Evolutionary conservation across 2,888 invertebrate genomes (phyloP), one percentile per base, ranked within the genome.

Genomic region (Campopleginae sp.): DNA sequence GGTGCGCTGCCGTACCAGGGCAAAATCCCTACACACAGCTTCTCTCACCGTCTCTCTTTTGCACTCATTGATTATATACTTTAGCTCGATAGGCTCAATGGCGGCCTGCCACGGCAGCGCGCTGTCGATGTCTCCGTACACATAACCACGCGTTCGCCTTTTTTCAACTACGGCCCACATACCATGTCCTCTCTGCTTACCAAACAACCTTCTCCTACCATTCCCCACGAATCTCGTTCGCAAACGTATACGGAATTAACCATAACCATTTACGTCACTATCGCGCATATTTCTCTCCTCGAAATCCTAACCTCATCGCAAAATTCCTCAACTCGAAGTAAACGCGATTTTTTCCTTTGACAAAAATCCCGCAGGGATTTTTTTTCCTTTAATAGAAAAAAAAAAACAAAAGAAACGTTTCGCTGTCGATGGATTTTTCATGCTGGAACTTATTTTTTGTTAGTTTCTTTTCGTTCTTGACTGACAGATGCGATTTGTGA

Each of bases 21-120:
- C 76, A 23, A 78, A 79, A 78, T 51, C 66, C 82, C 66, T 72
- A n/a, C 68, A 70, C 48, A 19, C 48, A 33, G 54, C 46, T n/a
- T 38, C 61, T 23, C 71, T 72, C 80, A 65, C 27, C 27, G 77
- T 68, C 48, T 71, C 71, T 79, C 66, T 65, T 74, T 66, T 77
- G 78, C 65, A 78, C 65, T 81, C 83, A 87, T 87, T 83, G 85
- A 85, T 85, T 87, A 85, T 87, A 85, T 85, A 79, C 80, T 81
- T 79, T 70, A 54, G 78, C 78, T 82, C 74, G 58, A 27, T 27
- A 23, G 54, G 2, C 54, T 54, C 19, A 42, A 66, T 66, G 77
- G 77, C 38, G 42, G 51, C 23, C 46, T 27, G 31, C 51, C n/a
- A n/a, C 33, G 23, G 27, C 42, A 61, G 27, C 58, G 27, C 58